phyloP scores from a whole-genome alignment of 2,797 vertebrate species.

The Parauchenoglanis ngamensis region DNA sequence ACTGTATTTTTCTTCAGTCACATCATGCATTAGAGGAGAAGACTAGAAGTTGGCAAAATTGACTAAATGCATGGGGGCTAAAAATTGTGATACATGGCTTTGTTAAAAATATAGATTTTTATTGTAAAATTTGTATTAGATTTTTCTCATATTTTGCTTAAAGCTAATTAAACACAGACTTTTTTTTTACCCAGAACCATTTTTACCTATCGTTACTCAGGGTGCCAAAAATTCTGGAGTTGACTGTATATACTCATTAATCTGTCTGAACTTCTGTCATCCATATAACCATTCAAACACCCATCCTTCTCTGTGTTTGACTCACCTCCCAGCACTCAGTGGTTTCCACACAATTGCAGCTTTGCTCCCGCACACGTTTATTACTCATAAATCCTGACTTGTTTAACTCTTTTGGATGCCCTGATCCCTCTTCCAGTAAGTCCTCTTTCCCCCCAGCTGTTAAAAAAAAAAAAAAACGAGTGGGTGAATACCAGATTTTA shows the following conservation, averaged over 20 bases:
- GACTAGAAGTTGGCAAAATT: not conserved
- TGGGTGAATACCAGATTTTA: conserved; percentile 66
- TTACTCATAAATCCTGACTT: conserved; percentile 76
- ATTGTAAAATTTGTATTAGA: not conserved
- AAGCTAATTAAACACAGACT: not conserved
- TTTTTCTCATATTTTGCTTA: not conserved
- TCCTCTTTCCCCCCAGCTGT: conserved; percentile 51
- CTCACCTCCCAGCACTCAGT: conserved; percentile 72
- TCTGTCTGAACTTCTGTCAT: conserved; percentile 10
- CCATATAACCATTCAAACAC: conserved; percentile 43
- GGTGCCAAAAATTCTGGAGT: not conserved
- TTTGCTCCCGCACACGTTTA: conserved; percentile 71
- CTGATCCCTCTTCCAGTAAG: conserved; percentile 81
- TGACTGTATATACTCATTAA: conserved; percentile 4
- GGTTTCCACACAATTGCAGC: conserved; percentile 60
- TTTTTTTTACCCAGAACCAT: not conserved
- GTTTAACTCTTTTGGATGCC: conserved; percentile 79
- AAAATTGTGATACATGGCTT: not conserved
- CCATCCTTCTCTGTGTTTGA: conserved; percentile 20
- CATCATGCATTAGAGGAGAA: not conserved
- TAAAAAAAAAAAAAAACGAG: conserved; percentile 30
- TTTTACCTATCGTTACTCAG: not conserved
- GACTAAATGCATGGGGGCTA: not conserved
- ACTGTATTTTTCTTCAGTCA: not conserved
- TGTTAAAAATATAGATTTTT: not conserved